phyloP scores from a whole-genome alignment of 2,113 vertebrate genomes.

The Neofelis nebulosa region DNA sequence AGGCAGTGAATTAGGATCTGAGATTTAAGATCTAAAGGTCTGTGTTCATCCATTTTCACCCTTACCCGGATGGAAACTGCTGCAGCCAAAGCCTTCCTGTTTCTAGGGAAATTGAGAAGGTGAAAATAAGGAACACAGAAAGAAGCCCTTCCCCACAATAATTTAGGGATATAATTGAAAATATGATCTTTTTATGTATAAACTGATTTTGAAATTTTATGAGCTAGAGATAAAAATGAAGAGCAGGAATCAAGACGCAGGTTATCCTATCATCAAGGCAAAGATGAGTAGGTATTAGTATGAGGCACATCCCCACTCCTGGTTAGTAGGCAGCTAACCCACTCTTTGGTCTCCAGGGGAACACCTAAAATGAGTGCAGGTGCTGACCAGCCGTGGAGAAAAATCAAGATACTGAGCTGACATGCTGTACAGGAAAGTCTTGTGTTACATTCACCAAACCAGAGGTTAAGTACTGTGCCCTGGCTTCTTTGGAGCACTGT shows the following conservation, averaged over 20 bases:
- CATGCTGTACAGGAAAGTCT: background rate
- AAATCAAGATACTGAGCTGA: background rate
- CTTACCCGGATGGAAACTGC: background rate
- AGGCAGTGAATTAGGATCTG: background rate
- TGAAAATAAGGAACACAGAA: background rate
- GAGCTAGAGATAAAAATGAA: background rate
- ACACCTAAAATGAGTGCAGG: background rate
- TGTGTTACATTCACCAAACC: background rate
- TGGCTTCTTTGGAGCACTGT: too few species aligned
- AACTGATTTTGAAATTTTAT: background rate
- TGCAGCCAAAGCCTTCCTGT: background rate
- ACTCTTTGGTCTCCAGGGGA: background rate
- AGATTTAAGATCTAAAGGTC: background rate
- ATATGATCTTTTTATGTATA: background rate
- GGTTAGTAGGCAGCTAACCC: background rate
- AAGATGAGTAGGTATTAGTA: background rate
- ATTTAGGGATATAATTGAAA: background rate
- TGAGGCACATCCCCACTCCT: accelerated
- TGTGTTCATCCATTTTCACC: background rate
- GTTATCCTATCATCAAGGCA: background rate
- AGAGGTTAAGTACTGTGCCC: background rate
- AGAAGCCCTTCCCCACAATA: too few species aligned
- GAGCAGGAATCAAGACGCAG: background rate
- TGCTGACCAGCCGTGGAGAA: background rate
- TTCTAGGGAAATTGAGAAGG: background rate